Evolutionary conservation across 2,113 vertebrate species (phyloP), one percentile per base, ranked within the genome.

Genomic region (Etheostoma cragini): DNA sequence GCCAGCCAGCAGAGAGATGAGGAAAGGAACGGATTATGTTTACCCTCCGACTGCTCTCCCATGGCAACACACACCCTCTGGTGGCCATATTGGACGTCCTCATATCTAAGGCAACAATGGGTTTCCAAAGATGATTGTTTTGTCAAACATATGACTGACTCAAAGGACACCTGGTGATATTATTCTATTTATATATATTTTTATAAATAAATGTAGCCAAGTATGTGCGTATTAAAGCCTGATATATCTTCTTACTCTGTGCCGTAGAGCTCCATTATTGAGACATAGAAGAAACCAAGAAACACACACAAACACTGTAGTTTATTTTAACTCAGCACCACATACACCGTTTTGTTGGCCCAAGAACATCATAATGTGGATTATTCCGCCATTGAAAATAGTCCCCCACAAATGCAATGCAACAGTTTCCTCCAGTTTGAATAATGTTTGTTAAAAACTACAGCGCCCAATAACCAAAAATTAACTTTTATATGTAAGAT

Each of bases 1-100:
- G 80, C 33, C 42, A 26, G 26, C 7, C 33, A 64, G 68, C 53
- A 66, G 46, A 72, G 49, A 57, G 67, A 67, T 63, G n/a, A 46
- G 56, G 58, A 11, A n/a, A 64, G 35, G 50, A 49, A 16, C 49
- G 72, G 38, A 72, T 13, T 19, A 52, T 8, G 57, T 80, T 61
- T 12, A 46, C 52, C 53, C 49, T 67, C 47, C 16, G 17, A 17
- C 56, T n/a, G 46, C 53, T 78, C 45, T 49, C 49, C 3, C 35
- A 35, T 58, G 52, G 71, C 74, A 57, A 78, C 53, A 19, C 15
- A 35, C 57, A 16, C 26, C 63, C 42, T 78, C 49, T 47, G 46
- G 42, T 67, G 78, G 42, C 11, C 56, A 24, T 22, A 17, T 17
- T 58, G 12, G 14, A 68, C 13, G 22, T 35, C n/a, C 16, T 65